phyloP scores from a whole-genome alignment of 2,888 invertebrate species.

The Hermodice carunculata region DNA sequence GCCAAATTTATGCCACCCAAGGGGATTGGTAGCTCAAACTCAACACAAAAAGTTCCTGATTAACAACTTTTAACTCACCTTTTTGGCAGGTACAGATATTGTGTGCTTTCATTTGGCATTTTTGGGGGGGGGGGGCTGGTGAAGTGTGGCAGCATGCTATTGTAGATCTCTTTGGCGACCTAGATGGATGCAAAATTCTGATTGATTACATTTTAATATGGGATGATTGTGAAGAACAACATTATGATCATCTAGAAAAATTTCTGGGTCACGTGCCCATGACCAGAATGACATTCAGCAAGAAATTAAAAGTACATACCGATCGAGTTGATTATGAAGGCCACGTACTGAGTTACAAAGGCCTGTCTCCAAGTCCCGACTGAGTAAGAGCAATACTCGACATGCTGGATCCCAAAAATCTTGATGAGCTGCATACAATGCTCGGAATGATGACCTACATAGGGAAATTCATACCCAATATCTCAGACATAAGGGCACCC shows the following conservation, averaged over 20 bases:
- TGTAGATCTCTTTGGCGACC: not conserved
- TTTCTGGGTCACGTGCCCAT: not conserved
- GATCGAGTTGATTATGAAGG: not conserved
- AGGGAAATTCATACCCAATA: no score
- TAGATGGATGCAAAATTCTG: not conserved
- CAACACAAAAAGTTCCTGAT: not conserved
- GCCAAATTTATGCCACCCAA: not conserved
- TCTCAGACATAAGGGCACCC: no score
- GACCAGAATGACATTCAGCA: not conserved
- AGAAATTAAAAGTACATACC: not conserved
- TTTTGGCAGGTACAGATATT: no score
- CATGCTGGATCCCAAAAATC: no score
- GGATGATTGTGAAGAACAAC: no score
- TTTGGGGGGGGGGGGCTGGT: not conserved
- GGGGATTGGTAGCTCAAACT: not conserved
- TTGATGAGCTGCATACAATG: no score
- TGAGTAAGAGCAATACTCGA: not conserved
- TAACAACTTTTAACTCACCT: no score
- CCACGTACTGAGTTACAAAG: not conserved
- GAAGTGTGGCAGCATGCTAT: not conserved
- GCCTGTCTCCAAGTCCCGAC: not conserved
- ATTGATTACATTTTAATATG: not conserved
- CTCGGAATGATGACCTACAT: no score
- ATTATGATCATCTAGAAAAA: not conserved
- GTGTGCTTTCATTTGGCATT: constrained; percentile 6